Base-by-base conservation (phyloP, 1,140 invertebrate species). In the Rhizoglyphus robini region DNA sequence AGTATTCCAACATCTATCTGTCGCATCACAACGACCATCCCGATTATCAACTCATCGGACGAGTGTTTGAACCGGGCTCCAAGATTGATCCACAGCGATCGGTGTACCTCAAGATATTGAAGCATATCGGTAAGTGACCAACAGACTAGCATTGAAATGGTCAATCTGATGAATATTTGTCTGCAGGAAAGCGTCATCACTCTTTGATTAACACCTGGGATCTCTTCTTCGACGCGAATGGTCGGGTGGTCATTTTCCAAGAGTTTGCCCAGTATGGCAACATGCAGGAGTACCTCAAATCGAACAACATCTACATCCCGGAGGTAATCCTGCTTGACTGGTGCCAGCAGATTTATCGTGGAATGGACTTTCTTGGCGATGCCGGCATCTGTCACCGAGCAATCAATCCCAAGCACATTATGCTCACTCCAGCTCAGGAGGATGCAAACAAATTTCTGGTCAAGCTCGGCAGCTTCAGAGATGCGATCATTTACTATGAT, bases 311-410 rank as follows among this genome's bases (percentile, higher is more conserved):
- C 30, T 18, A 64, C 25, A 48, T 36, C 23, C 20, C 11, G n/a
- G 20, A 64, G 29, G n/a, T 30, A 3, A 8, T 11, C 18, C 20
- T 31, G 11, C 38, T 29, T 31, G 27, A 11, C 23, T 64, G 46
- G 46, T 20, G 20, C 23, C 30, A 34, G 25, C 38, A 64, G n/a
- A 4, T 64, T 4, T 27, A n/a, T 23, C 2, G 8, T 2, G 63
- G 41, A 3, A 4, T 64, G 20, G 41, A 51, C 20, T 64, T 48
- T 18, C 23, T 64, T 3, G 63, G 63, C 18, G 63, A 64, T 38
- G 31, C 38, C 20, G 63, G 63, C 27, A 31, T 64, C 4, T 2
- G 11, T 20, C 63, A 64, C 27, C 38, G 63, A 20, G 29, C 5
- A 18, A 64, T 64, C n/a, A n/a, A 57, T 25, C 63, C 63, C 5